These are phyloP conservation scores for Brachionus paranguensis DNA, from an alignment of 1,140 invertebrate genomes.

Conservation along the genomic window DNA sequence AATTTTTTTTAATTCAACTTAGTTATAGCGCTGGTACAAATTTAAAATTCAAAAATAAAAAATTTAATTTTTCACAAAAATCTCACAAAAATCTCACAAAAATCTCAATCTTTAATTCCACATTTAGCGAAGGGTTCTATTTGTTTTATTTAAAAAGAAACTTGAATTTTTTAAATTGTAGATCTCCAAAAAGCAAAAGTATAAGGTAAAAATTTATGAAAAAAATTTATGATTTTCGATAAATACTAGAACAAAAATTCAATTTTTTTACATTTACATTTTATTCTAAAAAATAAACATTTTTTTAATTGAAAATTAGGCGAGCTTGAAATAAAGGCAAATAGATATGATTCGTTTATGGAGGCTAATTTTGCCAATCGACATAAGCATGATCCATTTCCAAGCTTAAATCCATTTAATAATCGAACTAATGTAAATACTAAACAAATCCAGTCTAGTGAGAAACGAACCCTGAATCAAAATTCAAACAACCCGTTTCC, in stretches of 20 bases:
- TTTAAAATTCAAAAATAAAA: too few relatives aligned
- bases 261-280: too few relatives aligned
- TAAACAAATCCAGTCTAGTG: background rate
- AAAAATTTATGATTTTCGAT: background rate
- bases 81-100: too few relatives aligned
- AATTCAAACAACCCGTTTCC: background rate
- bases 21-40: too few relatives aligned
- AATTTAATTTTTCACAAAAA: too few relatives aligned
- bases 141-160: too few relatives aligned
- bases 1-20: too few relatives aligned
- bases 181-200: too few relatives aligned
- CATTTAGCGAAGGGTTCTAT: too few relatives aligned
- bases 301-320: background rate
- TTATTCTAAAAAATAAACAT: background rate
- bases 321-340: background rate
- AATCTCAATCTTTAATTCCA: too few relatives aligned
- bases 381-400: constrained; percentile 1
- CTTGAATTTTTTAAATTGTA: too few relatives aligned
- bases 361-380: background rate
- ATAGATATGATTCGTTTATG: background rate
- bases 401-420: constrained; percentile 8
- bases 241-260: background rate
- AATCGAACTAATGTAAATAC: constrained; percentile 7
- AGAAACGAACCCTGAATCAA: background rate
- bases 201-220: too few relatives aligned